Conservation (phyloP, 1,140 invertebrate genomes). For the Drosophila orena region DNA sequence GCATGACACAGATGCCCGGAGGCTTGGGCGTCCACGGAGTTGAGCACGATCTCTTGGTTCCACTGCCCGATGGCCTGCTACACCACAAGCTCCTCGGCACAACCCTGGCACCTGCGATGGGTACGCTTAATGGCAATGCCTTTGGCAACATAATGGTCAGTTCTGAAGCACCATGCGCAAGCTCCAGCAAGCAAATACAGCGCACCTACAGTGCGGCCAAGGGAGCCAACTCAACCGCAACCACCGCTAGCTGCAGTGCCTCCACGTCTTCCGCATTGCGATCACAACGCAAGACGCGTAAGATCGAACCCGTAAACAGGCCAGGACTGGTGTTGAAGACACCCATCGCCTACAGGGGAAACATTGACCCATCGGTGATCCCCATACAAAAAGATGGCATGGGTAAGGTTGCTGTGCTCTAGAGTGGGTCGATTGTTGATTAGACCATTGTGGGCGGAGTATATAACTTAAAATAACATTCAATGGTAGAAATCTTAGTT, state of each 20-base stretch:
- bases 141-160: conserved; percentile 85
- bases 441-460: background rate
- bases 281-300: conserved; percentile 85
- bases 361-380: conserved; percentile 91
- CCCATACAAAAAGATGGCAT: conserved; percentile 93
- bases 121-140: conserved; percentile 67
- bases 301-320: conserved; percentile 91
- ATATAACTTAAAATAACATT: background rate
- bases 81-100: conserved; percentile 73
- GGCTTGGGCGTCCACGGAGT: conserved; percentile 27
- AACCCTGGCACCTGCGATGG: conserved; percentile 51
- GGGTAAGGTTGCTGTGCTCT: conserved; percentile 86
- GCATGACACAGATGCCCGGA: conserved; percentile 61
- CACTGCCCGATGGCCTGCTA: conserved; percentile 62
- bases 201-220: conserved; percentile 68
- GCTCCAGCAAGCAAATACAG: conserved; percentile 62
- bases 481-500: background rate
- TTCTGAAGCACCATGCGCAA: conserved; percentile 18
- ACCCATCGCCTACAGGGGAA: conserved; percentile 92
- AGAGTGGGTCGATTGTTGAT: conserved; percentile 31
- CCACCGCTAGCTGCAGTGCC: conserved; percentile 31
- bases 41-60: conserved; percentile 72
- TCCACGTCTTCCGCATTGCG: conserved; percentile 45
- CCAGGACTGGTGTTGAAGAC: conserved; percentile 91
- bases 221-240: background rate